Evolutionary conservation across 23 tunicate species (phyloP).

Genomic region (Ascidia mentula): DNA sequence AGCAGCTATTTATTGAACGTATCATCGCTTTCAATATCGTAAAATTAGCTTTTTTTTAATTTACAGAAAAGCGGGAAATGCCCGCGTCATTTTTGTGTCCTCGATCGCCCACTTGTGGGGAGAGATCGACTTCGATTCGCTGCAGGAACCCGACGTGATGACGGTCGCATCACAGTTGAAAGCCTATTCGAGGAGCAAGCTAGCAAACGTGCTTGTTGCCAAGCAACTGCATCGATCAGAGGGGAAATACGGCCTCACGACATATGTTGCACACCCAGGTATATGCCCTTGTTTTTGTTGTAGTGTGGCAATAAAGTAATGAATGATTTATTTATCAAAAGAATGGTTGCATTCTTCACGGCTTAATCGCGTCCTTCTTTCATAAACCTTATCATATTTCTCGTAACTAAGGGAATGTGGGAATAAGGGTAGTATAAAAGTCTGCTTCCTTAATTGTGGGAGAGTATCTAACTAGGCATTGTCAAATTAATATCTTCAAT

Average conservation of each 20-base stretch:
- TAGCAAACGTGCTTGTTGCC: conserved; percentile 52
- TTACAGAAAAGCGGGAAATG: conserved; percentile 35
- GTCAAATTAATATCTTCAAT: too few relatives aligned
- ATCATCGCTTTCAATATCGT: too few relatives aligned
- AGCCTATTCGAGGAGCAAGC: conserved; percentile 70
- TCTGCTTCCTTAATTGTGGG: too few relatives aligned
- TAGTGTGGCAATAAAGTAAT: neutral
- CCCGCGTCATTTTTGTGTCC: conserved; percentile 59
- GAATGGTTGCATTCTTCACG: neutral
- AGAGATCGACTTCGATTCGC: conserved; percentile 35
- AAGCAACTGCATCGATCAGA: conserved; percentile 38
- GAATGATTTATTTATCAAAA: too few relatives aligned
- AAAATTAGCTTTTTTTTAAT: too few relatives aligned
- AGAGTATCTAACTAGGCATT: too few relatives aligned
- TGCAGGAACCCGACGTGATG: conserved; percentile 27
- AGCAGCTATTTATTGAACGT: too few relatives aligned
- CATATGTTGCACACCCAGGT: conserved; percentile 69
- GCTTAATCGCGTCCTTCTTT: too few relatives aligned
- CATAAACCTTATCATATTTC: too few relatives aligned
- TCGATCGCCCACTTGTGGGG: conserved; percentile 75
- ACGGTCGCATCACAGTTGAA: conserved; percentile 55
- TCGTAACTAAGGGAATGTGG: too few relatives aligned
- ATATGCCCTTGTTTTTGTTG: neutral
- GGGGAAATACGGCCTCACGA: conserved; percentile 24
- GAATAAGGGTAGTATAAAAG: too few relatives aligned